Evolutionary conservation across 2,888 invertebrate genomes (phyloP), one percentile per base, ranked within the genome.

Genomic region (Ametastegia equiseti): DNA sequence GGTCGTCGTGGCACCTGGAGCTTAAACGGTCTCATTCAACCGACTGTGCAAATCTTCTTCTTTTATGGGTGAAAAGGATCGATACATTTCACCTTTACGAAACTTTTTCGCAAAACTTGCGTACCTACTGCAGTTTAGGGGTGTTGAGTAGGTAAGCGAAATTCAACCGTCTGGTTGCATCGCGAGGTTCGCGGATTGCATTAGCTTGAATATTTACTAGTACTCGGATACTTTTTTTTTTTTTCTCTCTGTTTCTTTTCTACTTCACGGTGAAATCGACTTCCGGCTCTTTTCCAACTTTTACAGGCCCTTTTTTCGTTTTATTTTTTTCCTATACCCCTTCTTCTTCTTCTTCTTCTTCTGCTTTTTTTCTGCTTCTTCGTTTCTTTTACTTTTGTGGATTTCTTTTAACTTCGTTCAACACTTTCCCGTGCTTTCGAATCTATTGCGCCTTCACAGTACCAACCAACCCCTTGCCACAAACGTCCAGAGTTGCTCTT

Each of bases 21-120:
- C 54, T 75, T 19, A 75, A 54, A 30, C 75, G 50, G 6, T 60
- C 27, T 60, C 42, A 42, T 63, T 78, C 63, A 78, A 78, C 78
- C 42, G 47, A 60, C 60, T 60, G 78, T 78, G n/a, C n/a, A n/a
- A n/a, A 78, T 27, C 78, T 78, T 63, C 54, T 78, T n/a, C 78
- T 78, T 78, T 39, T 75, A 30, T 57, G 78, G 60, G 78, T 63
- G 27, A 42, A 60, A 60, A 33, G 78, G 57, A 78, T 78, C 42
- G 78, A 60, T 42, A 60, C 78, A 54, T 78, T 78, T 78, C 60
- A 78, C n/a, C 13, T 71, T 45, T 15, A 45, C 47, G 30, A 75
- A 50, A 54, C 54, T 75, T 19, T 54, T 75, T 75, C 75, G 5
- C 75, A 7, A n/a, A 30, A 33, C 15, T 71, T 39, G 36, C 42